These are phyloP conservation scores for Plumapathes pennacea DNA, from an alignment of 92 coral and sea anemone genomes.

Conservation along the genomic window DNA sequence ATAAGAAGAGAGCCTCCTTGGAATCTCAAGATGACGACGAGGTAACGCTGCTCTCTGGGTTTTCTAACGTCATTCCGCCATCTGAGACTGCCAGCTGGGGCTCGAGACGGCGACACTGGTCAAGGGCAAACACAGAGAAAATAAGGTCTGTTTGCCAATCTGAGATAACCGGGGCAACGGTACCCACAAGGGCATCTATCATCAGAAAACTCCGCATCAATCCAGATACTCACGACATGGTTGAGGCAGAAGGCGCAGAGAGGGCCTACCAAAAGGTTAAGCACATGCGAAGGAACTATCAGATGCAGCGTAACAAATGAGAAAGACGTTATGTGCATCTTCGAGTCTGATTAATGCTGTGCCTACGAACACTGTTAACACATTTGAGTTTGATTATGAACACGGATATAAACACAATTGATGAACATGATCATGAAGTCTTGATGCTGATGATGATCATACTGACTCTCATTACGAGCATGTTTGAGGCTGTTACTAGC, in stretches of 20 bases:
- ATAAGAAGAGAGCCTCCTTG: too few species aligned
- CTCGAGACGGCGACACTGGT: slow-evolving; percentile 17
- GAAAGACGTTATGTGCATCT: too few species aligned
- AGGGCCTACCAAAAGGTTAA: slow-evolving; percentile 16
- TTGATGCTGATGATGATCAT: too few species aligned
- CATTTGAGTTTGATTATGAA: too few species aligned
- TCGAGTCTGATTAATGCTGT: too few species aligned
- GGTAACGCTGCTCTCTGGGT: neutral
- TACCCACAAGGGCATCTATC: slow-evolving; percentile 1
- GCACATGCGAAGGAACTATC: slow-evolving; percentile 5
- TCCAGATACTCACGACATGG: slow-evolving; percentile 2
- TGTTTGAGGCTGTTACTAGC: too few species aligned
- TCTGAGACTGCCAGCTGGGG: slow-evolving; percentile 18
- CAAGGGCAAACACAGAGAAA: slow-evolving; percentile 3
- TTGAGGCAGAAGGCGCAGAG: slow-evolving; percentile 4
- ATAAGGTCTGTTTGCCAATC: slow-evolving; percentile 7
- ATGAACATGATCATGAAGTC: too few species aligned
- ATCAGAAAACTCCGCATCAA: slow-evolving; percentile 3
- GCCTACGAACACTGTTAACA: too few species aligned
- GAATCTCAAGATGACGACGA: slow-evolving; percentile 2
- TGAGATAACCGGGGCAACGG: slow-evolving; percentile 2
- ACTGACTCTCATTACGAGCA: too few species aligned
- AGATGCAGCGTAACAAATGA: too few species aligned
- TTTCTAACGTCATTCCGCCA: slow-evolving; percentile 9
- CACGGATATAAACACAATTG: too few species aligned